A percentile compares a stretch with the other conserved stretches of the same genome.
phyloP scores from a whole-genome alignment of 2,113 vertebrate genomes.

The Elephas maximus region DNA sequence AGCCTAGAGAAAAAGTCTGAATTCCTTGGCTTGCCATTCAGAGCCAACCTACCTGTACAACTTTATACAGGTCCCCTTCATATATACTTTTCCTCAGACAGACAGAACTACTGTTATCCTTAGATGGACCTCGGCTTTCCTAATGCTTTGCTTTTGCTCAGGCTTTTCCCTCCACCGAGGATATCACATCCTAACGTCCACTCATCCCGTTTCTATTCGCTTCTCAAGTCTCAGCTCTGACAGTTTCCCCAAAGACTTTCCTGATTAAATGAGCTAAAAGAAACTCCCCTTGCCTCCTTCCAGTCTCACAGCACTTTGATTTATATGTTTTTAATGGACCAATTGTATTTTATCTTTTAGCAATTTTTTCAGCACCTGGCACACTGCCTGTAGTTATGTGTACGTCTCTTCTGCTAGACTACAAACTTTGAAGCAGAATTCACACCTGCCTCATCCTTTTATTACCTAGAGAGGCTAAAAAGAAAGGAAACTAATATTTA shows the following conservation, averaged over 20 bases:
- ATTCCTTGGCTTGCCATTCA: not conserved
- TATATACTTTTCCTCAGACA: not conserved
- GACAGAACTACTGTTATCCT: not conserved
- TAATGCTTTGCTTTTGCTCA: not conserved
- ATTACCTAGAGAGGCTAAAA: slow-evolving; percentile 32
- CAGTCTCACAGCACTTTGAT: not conserved
- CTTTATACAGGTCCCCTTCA: not conserved
- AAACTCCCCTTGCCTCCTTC: not conserved
- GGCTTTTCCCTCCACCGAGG: not conserved
- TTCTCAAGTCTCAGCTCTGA: not conserved
- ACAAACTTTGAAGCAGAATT: not conserved
- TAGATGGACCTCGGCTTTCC: not conserved
- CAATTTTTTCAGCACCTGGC: not conserved
- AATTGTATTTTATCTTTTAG: not conserved
- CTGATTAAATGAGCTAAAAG: not conserved
- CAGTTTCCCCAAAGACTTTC: not conserved
- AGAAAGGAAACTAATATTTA: slow-evolving; percentile 40
- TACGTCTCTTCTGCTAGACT: not conserved
- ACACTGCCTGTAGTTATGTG: not conserved
- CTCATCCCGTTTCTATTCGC: not conserved
- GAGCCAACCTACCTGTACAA: not conserved
- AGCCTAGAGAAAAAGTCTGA: not conserved
- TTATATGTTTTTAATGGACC: not conserved
- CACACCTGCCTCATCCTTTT: slow-evolving; percentile 46
- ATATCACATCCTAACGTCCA: not conserved